These are phyloP conservation scores for Camponotus vicinus DNA, from an alignment of 1,140 invertebrate genomes.

Conservation along the genomic window DNA sequence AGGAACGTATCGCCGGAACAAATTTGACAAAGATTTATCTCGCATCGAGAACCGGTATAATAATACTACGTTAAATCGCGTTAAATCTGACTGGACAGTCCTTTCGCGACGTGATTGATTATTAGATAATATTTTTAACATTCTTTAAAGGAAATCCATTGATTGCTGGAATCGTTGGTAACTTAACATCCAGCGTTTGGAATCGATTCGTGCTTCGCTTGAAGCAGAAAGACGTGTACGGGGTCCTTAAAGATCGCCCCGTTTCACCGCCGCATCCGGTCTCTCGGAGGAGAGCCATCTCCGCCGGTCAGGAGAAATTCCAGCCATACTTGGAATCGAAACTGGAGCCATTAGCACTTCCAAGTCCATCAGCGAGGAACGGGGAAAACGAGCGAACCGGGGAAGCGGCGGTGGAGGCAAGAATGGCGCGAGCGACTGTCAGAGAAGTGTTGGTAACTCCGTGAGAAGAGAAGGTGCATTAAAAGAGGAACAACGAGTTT, in stretches of 20 bases:
- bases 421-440: slow-evolving; percentile 38
- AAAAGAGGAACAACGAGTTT: slow-evolving; percentile 76
- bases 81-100: background rate
- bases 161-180: background rate
- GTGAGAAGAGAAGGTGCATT: slow-evolving; percentile 38
- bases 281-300: slow-evolving; percentile 45
- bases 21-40: slow-evolving; percentile 12
- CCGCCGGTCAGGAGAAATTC: slow-evolving; percentile 71
- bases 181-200: background rate
- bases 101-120: background rate
- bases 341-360: slow-evolving; percentile 76
- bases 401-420: slow-evolving; percentile 51
- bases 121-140: background rate
- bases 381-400: slow-evolving; percentile 62
- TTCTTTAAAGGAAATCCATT: background rate
- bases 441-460: slow-evolving; percentile 54
- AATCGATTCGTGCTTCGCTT: slow-evolving; percentile 27
- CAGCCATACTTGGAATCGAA: slow-evolving; percentile 74
- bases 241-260: slow-evolving; percentile 25
- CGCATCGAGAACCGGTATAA: background rate
- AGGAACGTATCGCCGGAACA: too few species aligned
- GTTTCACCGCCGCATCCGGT: slow-evolving; percentile 40
- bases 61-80: background rate
- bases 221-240: slow-evolving; percentile 8
- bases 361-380: slow-evolving; percentile 61